Percentiles rank a stretch among this genome's conserved stretches.
phyloP scores from a whole-genome alignment of 2,113 vertebrate genomes.

The Amphiprion percula region DNA sequence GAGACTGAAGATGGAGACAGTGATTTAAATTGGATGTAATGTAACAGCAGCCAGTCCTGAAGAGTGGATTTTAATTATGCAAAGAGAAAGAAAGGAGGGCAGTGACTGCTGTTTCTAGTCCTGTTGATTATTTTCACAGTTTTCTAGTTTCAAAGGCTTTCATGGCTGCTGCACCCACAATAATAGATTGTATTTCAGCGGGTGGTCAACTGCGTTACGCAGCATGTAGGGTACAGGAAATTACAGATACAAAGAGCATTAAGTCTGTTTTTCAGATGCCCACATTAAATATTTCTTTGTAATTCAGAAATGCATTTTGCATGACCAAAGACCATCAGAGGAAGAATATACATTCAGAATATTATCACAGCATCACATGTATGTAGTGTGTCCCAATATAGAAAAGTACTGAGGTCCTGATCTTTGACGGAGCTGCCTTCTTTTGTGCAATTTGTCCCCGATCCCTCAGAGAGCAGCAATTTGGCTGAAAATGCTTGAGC shows the following conservation, averaged over 20 bases:
- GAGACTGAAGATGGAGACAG: neutral
- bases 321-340: neutral
- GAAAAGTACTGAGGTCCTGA: conserved; percentile 1
- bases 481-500: neutral
- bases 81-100: neutral
- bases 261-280: neutral
- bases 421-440: neutral
- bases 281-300: neutral
- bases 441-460: neutral
- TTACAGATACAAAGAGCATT: neutral
- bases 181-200: neutral
- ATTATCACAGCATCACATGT: neutral
- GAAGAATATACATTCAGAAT: neutral
- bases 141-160: neutral
- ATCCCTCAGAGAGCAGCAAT: conserved; percentile 9
- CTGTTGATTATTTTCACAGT: neutral
- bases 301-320: conserved; percentile 15
- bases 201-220: no score
- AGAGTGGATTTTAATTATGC: neutral
- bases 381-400: neutral
- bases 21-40: neutral
- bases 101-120: neutral
- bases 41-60: neutral
- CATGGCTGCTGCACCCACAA: neutral
- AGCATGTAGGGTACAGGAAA: neutral